phyloP scores from a whole-genome alignment of 2,888 invertebrate species.

The Octodonta nipae region DNA sequence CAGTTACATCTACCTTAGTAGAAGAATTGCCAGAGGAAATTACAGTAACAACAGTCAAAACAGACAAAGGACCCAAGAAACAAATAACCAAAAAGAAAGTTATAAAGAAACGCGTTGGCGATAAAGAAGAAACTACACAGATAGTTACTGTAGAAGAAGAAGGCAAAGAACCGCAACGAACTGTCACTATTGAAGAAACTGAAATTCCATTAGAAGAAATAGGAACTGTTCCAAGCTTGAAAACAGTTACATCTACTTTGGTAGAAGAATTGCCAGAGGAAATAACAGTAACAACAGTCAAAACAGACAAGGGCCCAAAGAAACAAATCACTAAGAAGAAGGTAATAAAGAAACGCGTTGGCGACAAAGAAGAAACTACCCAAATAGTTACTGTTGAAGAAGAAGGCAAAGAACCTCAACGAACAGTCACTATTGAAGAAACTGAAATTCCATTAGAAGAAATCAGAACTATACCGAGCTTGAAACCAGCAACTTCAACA shows the following conservation, averaged over 20 bases:
- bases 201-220: conserved; percentile 26
- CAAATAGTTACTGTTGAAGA: conserved; percentile 24
- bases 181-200: conserved; percentile 20
- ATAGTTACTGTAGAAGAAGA: conserved; percentile 22
- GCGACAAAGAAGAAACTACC: conserved; percentile 25
- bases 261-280: conserved; percentile 19
- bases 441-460: conserved; percentile 12
- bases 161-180: conserved; percentile 20
- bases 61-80: conserved; percentile 16
- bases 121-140: conserved; percentile 29
- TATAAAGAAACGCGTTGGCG: conserved; percentile 32
- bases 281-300: conserved; percentile 13
- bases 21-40: conserved; percentile 13
- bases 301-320: conserved; percentile 14
- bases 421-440: conserved; percentile 21
- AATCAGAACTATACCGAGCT: background rate
- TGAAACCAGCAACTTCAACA: conserved; percentile 29
- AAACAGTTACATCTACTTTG: conserved; percentile 11
- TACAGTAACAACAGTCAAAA: conserved; percentile 7
- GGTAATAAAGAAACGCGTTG: conserved; percentile 28
- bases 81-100: conserved; percentile 21
- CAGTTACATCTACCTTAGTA: conserved; percentile 21
- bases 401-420: conserved; percentile 23
- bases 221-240: conserved; percentile 11
- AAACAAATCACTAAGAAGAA: conserved; percentile 27